These are phyloP conservation scores for Catocala sponsa DNA, from an alignment of 2,888 invertebrate genomes.

Conservation along the genomic window DNA sequence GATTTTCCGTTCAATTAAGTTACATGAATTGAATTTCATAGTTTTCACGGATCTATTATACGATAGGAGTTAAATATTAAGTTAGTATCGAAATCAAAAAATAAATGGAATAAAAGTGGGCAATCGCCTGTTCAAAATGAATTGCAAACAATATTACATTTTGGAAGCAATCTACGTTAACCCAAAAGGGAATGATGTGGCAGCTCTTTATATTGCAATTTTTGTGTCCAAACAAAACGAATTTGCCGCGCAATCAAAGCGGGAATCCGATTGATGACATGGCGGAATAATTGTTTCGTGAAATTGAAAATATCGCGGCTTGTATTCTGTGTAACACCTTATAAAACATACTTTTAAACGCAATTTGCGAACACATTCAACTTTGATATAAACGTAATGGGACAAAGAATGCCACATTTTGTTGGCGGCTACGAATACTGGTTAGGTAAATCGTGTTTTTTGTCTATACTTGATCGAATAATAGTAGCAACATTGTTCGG, in stretches of 20 bases:
- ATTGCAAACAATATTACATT: conserved; percentile 87
- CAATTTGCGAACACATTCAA: conserved; percentile 42
- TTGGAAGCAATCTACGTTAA: conserved; percentile 87
- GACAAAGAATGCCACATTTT: conserved; percentile 31
- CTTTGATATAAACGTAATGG: conserved; percentile 38
- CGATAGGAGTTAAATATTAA: conserved; percentile 69
- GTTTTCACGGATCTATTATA: conserved; percentile 68
- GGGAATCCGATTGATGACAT: conserved; percentile 88
- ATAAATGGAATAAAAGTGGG: conserved; percentile 80
- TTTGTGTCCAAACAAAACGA: conserved; percentile 88
- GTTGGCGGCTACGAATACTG: conserved; percentile 18
- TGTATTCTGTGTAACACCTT: conserved; percentile 77
- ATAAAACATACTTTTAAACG: conserved; percentile 57
- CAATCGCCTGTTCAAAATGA: conserved; percentile 85
- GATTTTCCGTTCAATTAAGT: conserved; percentile 79
- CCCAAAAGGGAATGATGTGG: conserved; percentile 88
- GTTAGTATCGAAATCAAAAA: conserved; percentile 75
- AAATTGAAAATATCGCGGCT: conserved; percentile 86
- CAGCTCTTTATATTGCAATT: conserved; percentile 88
- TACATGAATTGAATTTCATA: conserved; percentile 75
- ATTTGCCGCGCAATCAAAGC: conserved; percentile 88
- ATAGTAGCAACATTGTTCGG: conserved; percentile 11
- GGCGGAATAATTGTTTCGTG: conserved; percentile 87
- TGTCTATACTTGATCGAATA: conserved; percentile 31
- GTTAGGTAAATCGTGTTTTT: conserved; percentile 24